These are phyloP conservation scores for Lepus timidus DNA, from an alignment of 2,113 vertebrate genomes.

Conservation along the genomic window DNA sequence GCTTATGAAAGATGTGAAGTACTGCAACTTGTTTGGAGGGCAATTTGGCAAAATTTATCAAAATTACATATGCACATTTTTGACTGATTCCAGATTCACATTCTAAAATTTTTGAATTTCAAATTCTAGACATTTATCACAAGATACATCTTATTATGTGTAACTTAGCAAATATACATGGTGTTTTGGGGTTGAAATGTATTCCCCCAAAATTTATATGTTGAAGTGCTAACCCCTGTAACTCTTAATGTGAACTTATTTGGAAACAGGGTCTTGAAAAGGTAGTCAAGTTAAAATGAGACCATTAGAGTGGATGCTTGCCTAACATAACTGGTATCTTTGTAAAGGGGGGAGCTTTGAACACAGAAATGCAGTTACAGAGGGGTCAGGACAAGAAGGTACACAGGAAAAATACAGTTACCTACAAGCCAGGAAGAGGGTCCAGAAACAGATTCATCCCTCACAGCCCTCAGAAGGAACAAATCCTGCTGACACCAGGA, in stretches of 20 bases:
- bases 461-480: background rate
- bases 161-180: background rate
- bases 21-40: background rate
- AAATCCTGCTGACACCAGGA: background rate
- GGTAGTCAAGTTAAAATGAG: background rate
- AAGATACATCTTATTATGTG: background rate
- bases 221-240: background rate
- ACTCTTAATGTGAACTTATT: background rate
- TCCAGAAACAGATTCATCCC: background rate
- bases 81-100: background rate
- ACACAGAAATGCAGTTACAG: background rate
- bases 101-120: conserved; percentile 18
- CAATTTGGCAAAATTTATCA: background rate
- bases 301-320: background rate
- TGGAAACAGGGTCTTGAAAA: background rate
- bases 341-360: background rate
- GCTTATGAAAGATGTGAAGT: background rate
- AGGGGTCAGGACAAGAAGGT: background rate
- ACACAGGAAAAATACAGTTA: background rate
- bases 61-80: background rate
- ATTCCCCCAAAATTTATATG: background rate
- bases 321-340: background rate
- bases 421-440: background rate
- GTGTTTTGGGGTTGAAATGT: background rate
- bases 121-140: conserved; percentile 25